Evolutionary conservation across 2,888 invertebrate genomes (phyloP).

Genomic region (Drosophila robusta): DNA sequence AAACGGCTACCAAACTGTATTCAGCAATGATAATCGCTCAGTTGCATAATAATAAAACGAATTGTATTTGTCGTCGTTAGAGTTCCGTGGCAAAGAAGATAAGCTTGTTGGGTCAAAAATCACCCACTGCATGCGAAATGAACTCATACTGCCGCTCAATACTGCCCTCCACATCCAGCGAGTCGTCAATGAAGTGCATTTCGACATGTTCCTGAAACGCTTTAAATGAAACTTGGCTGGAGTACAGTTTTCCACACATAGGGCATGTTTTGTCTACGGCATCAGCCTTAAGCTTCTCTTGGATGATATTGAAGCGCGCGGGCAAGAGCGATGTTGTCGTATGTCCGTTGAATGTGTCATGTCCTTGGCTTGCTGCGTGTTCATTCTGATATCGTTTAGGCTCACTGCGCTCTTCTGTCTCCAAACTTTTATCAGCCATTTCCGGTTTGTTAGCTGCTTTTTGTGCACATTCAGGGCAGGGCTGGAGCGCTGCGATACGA

Average conservation of each 20-base stretch:
- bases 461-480: conserved; percentile 81
- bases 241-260: conserved; percentile 89
- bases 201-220: conserved; percentile 91
- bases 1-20: neutral
- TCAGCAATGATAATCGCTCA: neutral
- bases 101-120: conserved; percentile 84
- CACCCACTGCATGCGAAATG: conserved; percentile 84
- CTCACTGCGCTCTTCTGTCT: conserved; percentile 80
- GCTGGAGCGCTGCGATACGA: conserved; percentile 64
- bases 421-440: conserved; percentile 84
- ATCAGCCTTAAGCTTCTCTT: conserved; percentile 82
- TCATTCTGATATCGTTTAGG: conserved; percentile 42
- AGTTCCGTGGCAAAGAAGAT: conserved; percentile 83
- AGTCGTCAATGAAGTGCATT: conserved; percentile 89
- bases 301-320: conserved; percentile 81
- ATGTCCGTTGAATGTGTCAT: conserved; percentile 33
- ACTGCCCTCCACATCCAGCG: conserved; percentile 85
- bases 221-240: conserved; percentile 87
- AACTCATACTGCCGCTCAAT: conserved; percentile 87
- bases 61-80: conserved; percentile 43
- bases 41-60: neutral
- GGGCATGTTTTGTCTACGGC: conserved; percentile 88
- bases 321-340: conserved; percentile 19
- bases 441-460: conserved; percentile 81
- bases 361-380: conserved; percentile 11